These are phyloP conservation scores for Tylochromis polylepis DNA, from an alignment of 2,113 vertebrate genomes.

Conservation along the genomic window DNA sequence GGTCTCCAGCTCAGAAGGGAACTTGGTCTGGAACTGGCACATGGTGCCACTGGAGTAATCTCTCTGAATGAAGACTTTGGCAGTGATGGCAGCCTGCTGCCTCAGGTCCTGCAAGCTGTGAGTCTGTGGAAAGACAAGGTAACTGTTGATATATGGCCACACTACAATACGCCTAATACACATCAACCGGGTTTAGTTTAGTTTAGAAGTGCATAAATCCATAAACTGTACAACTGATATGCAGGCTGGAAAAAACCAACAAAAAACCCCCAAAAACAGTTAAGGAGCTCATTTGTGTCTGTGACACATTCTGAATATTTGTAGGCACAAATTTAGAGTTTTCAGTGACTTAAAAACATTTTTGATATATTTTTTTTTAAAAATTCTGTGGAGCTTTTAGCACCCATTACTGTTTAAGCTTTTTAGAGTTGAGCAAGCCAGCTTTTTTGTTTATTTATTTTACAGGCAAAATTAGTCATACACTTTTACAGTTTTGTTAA, in stretches of 20 bases:
- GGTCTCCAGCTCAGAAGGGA: slow-evolving; percentile 91
- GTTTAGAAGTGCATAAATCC: background rate
- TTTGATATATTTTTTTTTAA: background rate
- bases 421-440: background rate
- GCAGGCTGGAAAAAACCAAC: too few relatives aligned
- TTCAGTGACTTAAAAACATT: background rate
- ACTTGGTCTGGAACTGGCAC: slow-evolving; percentile 97
- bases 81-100: slow-evolving; percentile 85
- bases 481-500: background rate
- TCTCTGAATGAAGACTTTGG: slow-evolving; percentile 95
- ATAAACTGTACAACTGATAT: background rate
- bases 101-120: slow-evolving; percentile 95
- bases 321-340: background rate
- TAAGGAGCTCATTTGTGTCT: background rate
- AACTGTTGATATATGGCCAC: background rate
- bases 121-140: slow-evolving; percentile 70
- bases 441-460: background rate
- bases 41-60: slow-evolving; percentile 93
- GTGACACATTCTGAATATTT: background rate
- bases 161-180: background rate
- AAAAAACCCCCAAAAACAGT: too few relatives aligned
- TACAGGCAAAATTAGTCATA: background rate
- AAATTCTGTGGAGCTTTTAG: background rate
- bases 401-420: background rate
- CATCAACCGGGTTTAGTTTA: background rate